Evolutionary conservation across 2,797 vertebrate genomes (phyloP).

Genomic region (Ceryle rudis): DNA sequence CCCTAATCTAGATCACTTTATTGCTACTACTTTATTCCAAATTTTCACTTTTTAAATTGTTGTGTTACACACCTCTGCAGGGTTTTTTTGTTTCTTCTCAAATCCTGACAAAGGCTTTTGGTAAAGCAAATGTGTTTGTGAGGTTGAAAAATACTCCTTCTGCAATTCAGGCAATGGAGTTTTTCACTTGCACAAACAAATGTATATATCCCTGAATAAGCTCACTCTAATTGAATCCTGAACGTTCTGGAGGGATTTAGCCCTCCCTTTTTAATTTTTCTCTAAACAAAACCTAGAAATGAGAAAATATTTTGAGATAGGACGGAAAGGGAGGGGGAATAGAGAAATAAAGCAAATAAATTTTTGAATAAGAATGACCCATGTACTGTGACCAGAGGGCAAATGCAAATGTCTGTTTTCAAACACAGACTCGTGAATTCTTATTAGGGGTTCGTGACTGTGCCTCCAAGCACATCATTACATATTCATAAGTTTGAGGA

Average conservation of each 20-base stretch:
- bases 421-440: conserved; percentile 77
- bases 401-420: conserved; percentile 81
- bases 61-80: neutral
- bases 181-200: conserved; percentile 23
- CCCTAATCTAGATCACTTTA: neutral
- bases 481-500: conserved; percentile 74
- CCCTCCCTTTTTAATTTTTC: conserved; percentile 45
- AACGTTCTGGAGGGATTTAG: conserved; percentile 20
- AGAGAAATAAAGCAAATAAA: conserved; percentile 69
- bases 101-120: neutral
- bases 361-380: conserved; percentile 79
- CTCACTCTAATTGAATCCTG: conserved; percentile 45
- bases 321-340: conserved; percentile 44
- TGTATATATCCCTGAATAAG: conserved; percentile 12
- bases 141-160: neutral
- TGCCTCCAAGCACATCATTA: conserved; percentile 72
- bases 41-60: neutral
- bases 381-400: conserved; percentile 77
- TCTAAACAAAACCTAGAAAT: conserved; percentile 52
- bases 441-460: conserved; percentile 73
- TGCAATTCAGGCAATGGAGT: conserved; percentile 43
- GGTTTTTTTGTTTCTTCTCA: neutral
- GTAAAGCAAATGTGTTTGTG: neutral
- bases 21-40: neutral
- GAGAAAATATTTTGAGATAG: conserved; percentile 58